Evolutionary conservation across 2,113 vertebrate genomes (phyloP).

Genomic region (Carassius carassius): DNA sequence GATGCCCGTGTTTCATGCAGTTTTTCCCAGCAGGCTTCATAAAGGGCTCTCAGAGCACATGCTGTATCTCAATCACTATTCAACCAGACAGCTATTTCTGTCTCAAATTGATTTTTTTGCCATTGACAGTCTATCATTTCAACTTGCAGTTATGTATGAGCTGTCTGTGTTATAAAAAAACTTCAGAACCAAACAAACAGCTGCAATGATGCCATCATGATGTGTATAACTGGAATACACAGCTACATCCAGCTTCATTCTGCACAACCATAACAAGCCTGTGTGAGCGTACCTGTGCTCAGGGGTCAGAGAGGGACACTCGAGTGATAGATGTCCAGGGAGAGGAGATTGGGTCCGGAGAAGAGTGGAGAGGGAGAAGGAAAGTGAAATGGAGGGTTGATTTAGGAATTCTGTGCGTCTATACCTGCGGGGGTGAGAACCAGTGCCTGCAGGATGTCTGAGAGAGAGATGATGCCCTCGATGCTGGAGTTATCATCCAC

Average conservation of each 20-base stretch:
- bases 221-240: not conserved
- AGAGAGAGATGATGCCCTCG: slow-evolving; percentile 95
- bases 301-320: slow-evolving; percentile 56
- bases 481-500: slow-evolving; percentile 91
- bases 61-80: not conserved
- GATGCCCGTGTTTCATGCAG: not conserved
- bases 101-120: slow-evolving; percentile 9
- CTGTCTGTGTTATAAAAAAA: too few relatives aligned
- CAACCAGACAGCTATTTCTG: slow-evolving; percentile 17
- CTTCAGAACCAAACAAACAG: not conserved
- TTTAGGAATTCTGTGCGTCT: slow-evolving; percentile 66
- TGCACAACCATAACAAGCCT: not conserved
- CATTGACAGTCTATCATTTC: not conserved
- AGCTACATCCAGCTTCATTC: slow-evolving; percentile 3
- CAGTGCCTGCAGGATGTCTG: slow-evolving; percentile 95
- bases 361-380: slow-evolving; percentile 41
- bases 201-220: not conserved
- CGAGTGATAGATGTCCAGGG: slow-evolving; percentile 62
- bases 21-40: slow-evolving; percentile 22
- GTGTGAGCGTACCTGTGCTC: slow-evolving; percentile 60
- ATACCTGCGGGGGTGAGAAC: slow-evolving; percentile 97
- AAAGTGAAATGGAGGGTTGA: slow-evolving; percentile 20
- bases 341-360: slow-evolving; percentile 10
- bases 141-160: not conserved
- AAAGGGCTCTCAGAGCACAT: not conserved